These are phyloP conservation scores for Ceratitis capitata DNA, from an alignment of 1,140 invertebrate species.

Conservation along the genomic window DNA sequence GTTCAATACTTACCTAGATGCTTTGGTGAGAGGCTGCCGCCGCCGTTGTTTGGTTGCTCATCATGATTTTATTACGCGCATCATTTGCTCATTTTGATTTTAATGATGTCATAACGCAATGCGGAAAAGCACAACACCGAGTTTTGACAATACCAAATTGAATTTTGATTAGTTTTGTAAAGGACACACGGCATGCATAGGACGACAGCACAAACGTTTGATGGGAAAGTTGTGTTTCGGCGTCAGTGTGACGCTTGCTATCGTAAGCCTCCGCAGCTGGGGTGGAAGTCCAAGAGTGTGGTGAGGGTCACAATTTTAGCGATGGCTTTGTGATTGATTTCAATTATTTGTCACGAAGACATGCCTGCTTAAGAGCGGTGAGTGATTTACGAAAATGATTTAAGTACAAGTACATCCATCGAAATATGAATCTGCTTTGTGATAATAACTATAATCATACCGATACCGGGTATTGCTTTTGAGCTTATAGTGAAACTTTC, in stretches of 20 bases:
- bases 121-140: background rate
- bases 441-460: too few species aligned
- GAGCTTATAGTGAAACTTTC: too few species aligned
- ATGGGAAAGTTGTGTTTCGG: background rate
- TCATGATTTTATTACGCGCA: constrained; percentile 56
- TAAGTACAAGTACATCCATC: too few species aligned
- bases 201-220: background rate
- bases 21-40: background rate
- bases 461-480: too few species aligned
- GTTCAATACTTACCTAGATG: background rate
- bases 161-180: constrained; percentile 37
- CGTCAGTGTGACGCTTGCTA: background rate
- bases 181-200: constrained; percentile 24
- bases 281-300: background rate
- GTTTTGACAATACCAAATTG: constrained; percentile 38
- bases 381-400: background rate
- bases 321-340: constrained; percentile 56
- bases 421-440: too few species aligned
- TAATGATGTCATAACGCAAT: constrained; percentile 48
- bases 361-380: background rate
- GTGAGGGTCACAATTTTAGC: background rate
- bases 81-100: constrained; percentile 64
- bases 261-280: background rate
- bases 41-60: constrained; percentile 6
- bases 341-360: constrained; percentile 55